A percentile compares a stretch with the other conserved stretches of the same genome.
Evolutionary conservation across 2,797 vertebrate genomes (phyloP).

Genomic region (Rhinoraja longicauda): DNA sequence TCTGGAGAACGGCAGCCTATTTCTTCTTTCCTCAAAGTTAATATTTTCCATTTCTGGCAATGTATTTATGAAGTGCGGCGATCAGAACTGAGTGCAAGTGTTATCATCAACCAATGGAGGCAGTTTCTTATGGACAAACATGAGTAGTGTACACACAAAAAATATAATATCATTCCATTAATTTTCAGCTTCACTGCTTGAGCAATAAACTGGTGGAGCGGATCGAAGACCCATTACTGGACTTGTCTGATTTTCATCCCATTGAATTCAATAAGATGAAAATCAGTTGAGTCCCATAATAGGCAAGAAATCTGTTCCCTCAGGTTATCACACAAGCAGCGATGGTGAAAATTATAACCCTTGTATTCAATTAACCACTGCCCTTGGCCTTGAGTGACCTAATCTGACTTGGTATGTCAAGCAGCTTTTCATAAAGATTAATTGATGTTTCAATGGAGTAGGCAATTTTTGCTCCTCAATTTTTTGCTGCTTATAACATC

Average conservation of each 20-base stretch:
- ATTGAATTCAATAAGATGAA: neutral
- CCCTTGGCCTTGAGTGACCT: neutral
- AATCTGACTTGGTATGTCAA: neutral
- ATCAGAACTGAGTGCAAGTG: too few relatives aligned
- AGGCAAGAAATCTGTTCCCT: neutral
- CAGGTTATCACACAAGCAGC: neutral
- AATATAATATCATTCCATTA: neutral
- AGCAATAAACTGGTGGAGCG: neutral
- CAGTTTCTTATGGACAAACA: neutral
- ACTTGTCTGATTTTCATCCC: neutral
- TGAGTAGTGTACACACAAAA: neutral
- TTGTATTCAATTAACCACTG: neutral
- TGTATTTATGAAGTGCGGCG: too few relatives aligned
- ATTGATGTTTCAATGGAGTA: neutral
- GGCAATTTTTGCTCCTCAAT: neutral
- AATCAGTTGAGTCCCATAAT: neutral
- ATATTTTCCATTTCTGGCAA: too few relatives aligned
- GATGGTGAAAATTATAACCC: neutral
- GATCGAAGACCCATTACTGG: neutral
- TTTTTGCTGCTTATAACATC: neutral
- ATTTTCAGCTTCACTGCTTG: neutral
- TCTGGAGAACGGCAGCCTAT: too few relatives aligned
- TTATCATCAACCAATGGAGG: neutral
- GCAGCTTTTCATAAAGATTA: conserved; percentile 22
- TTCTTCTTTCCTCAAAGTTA: too few relatives aligned